These are phyloP conservation scores for Zaprionus lineosus DNA, from an alignment of 2,888 invertebrate species.

Conservation along the genomic window DNA sequence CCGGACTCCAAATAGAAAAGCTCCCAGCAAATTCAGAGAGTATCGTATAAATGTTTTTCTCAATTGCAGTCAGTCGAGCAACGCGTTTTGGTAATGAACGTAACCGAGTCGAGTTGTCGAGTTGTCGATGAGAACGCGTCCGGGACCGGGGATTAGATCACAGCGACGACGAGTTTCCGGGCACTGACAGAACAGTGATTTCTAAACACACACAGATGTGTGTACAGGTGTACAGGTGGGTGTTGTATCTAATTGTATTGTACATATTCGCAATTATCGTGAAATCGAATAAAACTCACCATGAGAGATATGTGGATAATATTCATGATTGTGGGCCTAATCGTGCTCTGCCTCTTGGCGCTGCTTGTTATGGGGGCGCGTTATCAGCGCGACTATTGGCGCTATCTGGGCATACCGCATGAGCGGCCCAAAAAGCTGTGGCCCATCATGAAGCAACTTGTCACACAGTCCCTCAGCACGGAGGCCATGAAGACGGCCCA, in stretches of 20 bases:
- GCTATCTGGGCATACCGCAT: conserved; percentile 74
- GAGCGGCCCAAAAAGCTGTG: conserved; percentile 70
- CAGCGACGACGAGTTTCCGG: conserved; percentile 42
- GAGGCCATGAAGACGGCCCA: conserved; percentile 62
- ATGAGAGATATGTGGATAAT: conserved; percentile 76
- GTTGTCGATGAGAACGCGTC: conserved; percentile 52
- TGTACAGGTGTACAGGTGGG: too few species aligned
- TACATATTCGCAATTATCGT: too few species aligned
- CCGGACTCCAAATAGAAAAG: conserved; percentile 43
- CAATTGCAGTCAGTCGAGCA: conserved; percentile 68
- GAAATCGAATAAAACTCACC: not conserved
- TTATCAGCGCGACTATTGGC: conserved; percentile 79
- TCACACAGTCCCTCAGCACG: conserved; percentile 54
- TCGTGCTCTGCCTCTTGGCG: conserved; percentile 59
- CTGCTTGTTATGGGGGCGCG: conserved; percentile 59
- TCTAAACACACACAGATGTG: too few species aligned
- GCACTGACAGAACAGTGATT: conserved; percentile 22
- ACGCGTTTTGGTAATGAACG: conserved; percentile 67
- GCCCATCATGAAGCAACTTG: conserved; percentile 61
- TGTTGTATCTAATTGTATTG: too few species aligned
- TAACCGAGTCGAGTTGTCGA: conserved; percentile 54
- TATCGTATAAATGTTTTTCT: conserved; percentile 69
- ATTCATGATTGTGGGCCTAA: conserved; percentile 68
- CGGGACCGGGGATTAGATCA: conserved; percentile 65
- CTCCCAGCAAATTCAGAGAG: conserved; percentile 46